Conservation (phyloP, 2,888 invertebrate species). For the Caenorhabditis sulstoni region DNA sequence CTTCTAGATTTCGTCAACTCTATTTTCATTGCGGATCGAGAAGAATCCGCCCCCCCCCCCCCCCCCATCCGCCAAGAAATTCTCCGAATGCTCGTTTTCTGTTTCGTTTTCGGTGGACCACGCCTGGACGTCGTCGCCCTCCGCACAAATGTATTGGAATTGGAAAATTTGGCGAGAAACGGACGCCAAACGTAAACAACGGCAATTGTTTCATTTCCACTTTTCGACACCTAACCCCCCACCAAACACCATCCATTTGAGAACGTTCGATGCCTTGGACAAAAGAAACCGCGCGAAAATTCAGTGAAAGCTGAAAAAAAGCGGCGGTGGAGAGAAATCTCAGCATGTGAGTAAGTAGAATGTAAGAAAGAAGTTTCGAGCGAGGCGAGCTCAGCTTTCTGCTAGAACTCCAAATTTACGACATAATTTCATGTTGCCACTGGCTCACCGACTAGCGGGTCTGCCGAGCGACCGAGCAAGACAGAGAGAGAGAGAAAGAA, state of each 20-base stretch:
- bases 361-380: conserved; percentile 9
- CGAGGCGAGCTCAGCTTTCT: conserved; percentile 5
- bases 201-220: conserved; percentile 12
- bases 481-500: not conserved
- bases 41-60: too few species aligned
- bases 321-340: not conserved
- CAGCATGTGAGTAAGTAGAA: not conserved
- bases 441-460: not conserved
- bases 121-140: not conserved
- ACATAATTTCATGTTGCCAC: conserved; percentile 42
- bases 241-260: not conserved
- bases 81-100: too few species aligned
- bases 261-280: not conserved
- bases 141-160: conserved; percentile 4
- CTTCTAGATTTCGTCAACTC: conserved; percentile 1
- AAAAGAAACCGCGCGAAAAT: too few species aligned
- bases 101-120: not conserved
- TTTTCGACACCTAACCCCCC: not conserved
- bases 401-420: conserved; percentile 43
- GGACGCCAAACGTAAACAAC: conserved; percentile 18
- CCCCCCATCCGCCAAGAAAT: too few species aligned
- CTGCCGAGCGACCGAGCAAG: not conserved
- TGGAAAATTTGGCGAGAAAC: not conserved
- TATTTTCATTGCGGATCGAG: too few species aligned
- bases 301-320: not conserved